A percentile compares a stretch with the other conserved stretches of the same genome.
These are phyloP conservation scores for Standfussiana lucernea DNA, from an alignment of 2,888 invertebrate species.

Conservation along the genomic window DNA sequence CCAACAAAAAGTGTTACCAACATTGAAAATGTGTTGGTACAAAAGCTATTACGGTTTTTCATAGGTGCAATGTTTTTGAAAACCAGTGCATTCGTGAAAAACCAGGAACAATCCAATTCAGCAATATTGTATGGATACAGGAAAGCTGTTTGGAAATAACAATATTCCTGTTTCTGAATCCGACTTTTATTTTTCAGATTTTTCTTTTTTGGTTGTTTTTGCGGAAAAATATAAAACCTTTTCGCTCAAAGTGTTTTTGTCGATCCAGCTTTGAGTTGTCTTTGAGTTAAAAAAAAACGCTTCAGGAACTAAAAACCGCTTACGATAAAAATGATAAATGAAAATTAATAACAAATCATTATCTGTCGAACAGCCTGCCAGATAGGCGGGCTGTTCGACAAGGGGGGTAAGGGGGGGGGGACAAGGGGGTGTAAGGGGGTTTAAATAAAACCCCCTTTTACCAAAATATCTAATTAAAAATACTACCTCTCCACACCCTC, in stretches of 20 bases:
- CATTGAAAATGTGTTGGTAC: neutral
- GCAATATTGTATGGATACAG: slow-evolving; percentile 31
- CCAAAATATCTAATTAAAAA: slow-evolving; percentile 35
- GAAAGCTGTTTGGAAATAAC: slow-evolving; percentile 48
- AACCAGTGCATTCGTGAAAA: slow-evolving; percentile 10
- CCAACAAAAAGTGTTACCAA: neutral
- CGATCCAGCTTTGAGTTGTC: too few species aligned
- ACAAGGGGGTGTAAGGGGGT: too few species aligned
- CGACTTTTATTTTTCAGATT: neutral
- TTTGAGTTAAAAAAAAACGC: neutral
- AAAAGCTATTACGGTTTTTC: slow-evolving; percentile 23
- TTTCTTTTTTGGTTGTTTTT: neutral
- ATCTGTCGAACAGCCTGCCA: neutral
- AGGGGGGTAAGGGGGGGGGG: too few species aligned
- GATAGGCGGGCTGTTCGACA: too few species aligned
- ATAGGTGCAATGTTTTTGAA: slow-evolving; percentile 25
- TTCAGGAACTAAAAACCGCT: neutral
- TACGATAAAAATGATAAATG: neutral
- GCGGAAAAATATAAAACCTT: neutral
- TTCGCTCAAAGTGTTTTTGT: slow-evolving; percentile 7
- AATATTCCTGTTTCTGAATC: slow-evolving; percentile 16
- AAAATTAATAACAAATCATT: neutral
- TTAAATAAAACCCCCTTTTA: neutral
- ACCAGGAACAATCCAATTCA: slow-evolving; percentile 17
- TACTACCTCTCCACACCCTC: slow-evolving; percentile 14